Evolutionary conservation across 2,888 invertebrate species (phyloP).

Genomic region (Zootermopsis nevadensis): DNA sequence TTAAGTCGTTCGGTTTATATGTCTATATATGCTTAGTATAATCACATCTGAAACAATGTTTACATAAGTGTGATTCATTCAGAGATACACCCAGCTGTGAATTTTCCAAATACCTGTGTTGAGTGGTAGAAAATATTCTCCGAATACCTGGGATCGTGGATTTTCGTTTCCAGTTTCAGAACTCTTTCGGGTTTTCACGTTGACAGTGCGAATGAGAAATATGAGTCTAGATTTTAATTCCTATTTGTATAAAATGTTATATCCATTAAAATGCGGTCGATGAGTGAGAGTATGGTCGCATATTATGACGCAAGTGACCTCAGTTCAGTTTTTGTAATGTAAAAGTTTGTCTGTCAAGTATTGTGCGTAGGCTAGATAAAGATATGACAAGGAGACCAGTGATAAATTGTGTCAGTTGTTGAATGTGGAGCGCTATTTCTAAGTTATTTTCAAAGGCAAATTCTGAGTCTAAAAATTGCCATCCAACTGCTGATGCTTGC

Average conservation of each 20-base stretch:
- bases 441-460: slow-evolving; percentile 58
- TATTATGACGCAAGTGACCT: slow-evolving; percentile 7
- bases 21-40: too few species aligned
- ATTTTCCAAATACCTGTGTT: slow-evolving; percentile 40
- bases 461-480: slow-evolving; percentile 43
- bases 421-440: slow-evolving; percentile 64
- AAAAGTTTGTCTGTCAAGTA: slow-evolving; percentile 44
- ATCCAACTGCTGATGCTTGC: slow-evolving; percentile 61
- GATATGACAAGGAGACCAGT: slow-evolving; percentile 47
- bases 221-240: slow-evolving; percentile 26
- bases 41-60: neutral
- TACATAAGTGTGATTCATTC: neutral
- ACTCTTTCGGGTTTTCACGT: slow-evolving; percentile 44
- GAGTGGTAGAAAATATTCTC: neutral
- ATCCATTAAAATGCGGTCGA: slow-evolving; percentile 7
- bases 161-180: slow-evolving; percentile 46
- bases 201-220: slow-evolving; percentile 41
- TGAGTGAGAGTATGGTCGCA: slow-evolving; percentile 4
- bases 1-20: too few species aligned
- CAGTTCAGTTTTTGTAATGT: neutral
- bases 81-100: slow-evolving; percentile 22
- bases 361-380: slow-evolving; percentile 48
- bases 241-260: slow-evolving; percentile 37
- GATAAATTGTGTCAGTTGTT: slow-evolving; percentile 55
- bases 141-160: slow-evolving; percentile 18